A percentile compares a stretch with the other conserved stretches of the same genome.
phyloP scores from a whole-genome alignment of 2,888 invertebrate species.

The Ornithoptera alexandrae region DNA sequence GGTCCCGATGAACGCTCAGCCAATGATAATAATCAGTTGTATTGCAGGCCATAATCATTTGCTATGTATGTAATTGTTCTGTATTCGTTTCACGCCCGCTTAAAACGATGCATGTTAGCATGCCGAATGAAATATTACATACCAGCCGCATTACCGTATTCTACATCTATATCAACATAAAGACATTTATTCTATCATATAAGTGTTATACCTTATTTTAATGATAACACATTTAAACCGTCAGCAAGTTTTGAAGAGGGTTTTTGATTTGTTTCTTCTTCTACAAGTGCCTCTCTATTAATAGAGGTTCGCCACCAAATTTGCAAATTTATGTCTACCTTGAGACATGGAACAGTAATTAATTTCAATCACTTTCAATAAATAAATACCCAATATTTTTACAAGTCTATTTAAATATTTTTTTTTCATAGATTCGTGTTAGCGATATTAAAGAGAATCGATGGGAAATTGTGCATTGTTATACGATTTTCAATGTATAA shows the following conservation, averaged over 20 bases:
- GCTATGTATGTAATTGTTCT: slow-evolving; percentile 16
- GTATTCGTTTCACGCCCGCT: slow-evolving; percentile 23
- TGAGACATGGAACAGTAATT: neutral
- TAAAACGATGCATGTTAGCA: slow-evolving; percentile 12
- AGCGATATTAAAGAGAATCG: neutral
- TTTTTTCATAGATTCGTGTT: no score
- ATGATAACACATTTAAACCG: no score
- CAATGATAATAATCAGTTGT: slow-evolving; percentile 17
- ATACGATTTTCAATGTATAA: neutral
- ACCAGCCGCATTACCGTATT: neutral
- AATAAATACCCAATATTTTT: no score
- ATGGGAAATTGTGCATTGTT: neutral
- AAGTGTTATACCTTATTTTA: no score
- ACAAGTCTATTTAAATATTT: no score
- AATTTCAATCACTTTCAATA: neutral
- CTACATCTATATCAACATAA: neutral
- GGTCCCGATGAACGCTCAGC: slow-evolving; percentile 43
- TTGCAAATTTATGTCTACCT: no score
- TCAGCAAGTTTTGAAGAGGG: no score
- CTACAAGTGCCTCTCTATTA: no score
- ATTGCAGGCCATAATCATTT: slow-evolving; percentile 9
- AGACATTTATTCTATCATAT: no score
- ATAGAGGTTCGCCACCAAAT: no score
- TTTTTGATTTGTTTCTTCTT: no score
- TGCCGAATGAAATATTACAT: slow-evolving; percentile 1